These are phyloP conservation scores for Neosilurus hyrtlii DNA, from an alignment of 2,797 vertebrate species.

Conservation along the genomic window DNA sequence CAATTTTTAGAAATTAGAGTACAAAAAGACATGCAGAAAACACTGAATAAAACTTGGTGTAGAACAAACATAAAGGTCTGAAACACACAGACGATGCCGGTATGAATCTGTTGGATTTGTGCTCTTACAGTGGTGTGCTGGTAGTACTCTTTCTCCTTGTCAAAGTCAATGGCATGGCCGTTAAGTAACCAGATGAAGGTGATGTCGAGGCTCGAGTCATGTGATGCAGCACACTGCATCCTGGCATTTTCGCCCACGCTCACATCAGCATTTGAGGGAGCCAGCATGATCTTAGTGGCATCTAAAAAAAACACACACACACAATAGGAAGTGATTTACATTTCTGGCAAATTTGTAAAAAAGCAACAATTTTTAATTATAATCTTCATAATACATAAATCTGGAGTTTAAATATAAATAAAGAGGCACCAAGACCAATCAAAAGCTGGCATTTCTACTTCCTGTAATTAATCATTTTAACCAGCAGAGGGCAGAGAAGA, in stretches of 20 bases:
- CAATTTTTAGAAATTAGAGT: neutral
- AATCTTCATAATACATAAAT: neutral
- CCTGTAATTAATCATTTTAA: constrained; percentile 44
- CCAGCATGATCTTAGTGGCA: constrained; percentile 90
- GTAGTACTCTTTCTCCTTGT: constrained; percentile 82
- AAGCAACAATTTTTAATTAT: neutral
- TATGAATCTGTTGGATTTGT: neutral
- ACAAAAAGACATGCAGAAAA: neutral
- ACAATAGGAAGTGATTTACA: neutral
- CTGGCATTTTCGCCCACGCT: constrained; percentile 82
- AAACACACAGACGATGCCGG: neutral
- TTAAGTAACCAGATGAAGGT: constrained; percentile 94
- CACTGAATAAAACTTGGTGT: no score
- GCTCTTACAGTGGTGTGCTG: constrained; percentile 81
- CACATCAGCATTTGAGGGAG: constrained; percentile 84
- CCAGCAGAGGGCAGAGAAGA: constrained; percentile 67
- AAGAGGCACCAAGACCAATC: neutral
- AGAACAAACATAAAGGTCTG: neutral
- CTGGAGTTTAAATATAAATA: neutral
- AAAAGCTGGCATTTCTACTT: neutral
- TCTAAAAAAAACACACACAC: constrained; percentile 67
- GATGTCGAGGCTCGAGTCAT: constrained; percentile 86
- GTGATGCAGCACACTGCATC: constrained; percentile 90
- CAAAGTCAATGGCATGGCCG: constrained; percentile 83
- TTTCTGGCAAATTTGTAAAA: neutral